phyloP scores from a whole-genome alignment of 2,113 vertebrate genomes.

The Ochotona curzoniae region DNA sequence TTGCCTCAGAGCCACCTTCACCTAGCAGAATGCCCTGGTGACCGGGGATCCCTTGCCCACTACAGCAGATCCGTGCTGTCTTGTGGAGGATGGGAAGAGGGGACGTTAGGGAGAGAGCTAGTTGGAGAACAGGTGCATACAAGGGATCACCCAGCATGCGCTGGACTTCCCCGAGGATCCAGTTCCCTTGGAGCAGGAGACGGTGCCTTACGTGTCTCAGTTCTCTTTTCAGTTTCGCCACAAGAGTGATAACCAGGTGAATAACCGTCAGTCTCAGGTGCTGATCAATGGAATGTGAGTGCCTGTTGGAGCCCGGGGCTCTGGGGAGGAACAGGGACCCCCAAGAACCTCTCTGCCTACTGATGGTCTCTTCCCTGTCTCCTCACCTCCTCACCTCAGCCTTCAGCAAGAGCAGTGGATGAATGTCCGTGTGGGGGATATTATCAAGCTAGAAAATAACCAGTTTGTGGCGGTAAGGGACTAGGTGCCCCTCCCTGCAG shows the following conservation, averaged over 20 bases:
- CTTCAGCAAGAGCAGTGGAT: slow-evolving; percentile 96
- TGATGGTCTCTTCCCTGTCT: fast-evolving
- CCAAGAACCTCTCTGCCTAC: not conserved
- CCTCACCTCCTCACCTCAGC: slow-evolving; percentile 80
- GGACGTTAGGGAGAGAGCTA: not conserved
- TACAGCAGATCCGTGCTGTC: too few relatives aligned
- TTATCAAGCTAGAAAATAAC: slow-evolving; percentile 97
- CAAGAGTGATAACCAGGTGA: slow-evolving; percentile 98
- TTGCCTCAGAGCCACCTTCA: not conserved
- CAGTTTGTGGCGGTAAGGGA: slow-evolving; percentile 96
- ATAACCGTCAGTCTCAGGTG: slow-evolving; percentile 97
- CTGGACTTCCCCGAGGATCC: fast-evolving
- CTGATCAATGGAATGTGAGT: slow-evolving; percentile 95
- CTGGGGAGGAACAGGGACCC: not conserved
- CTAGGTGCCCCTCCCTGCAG: not conserved
- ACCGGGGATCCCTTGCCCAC: not conserved
- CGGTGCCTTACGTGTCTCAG: not conserved
- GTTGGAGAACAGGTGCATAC: not conserved
- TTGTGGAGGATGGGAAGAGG: too few relatives aligned
- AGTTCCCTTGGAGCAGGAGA: not conserved
- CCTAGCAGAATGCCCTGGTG: not conserved
- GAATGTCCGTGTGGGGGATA: slow-evolving; percentile 96
- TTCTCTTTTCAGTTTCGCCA: slow-evolving; percentile 92
- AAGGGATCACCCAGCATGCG: not conserved
- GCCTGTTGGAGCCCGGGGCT: not conserved